phyloP scores from a whole-genome alignment of 2,797 vertebrate genomes.

The Sciurus carolinensis region DNA sequence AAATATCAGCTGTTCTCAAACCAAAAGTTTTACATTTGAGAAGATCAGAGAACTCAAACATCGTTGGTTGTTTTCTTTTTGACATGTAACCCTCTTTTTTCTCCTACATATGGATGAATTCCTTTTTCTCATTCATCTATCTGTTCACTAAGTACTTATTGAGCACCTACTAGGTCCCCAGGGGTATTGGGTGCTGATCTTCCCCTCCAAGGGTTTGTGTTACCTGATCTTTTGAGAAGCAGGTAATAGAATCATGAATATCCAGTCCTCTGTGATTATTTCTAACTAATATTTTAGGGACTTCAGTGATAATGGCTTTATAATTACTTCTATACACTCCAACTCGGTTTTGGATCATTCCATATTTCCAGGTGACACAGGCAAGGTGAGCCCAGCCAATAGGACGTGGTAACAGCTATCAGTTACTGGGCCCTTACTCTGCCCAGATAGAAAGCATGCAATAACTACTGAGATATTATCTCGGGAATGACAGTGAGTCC shows the following conservation, averaged over 20 bases:
- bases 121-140: conserved; percentile 29
- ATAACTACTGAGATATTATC: conserved; percentile 28
- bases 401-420: neutral
- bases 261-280: neutral
- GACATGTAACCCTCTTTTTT: neutral
- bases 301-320: neutral
- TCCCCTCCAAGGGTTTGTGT: neutral
- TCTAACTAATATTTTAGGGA: neutral
- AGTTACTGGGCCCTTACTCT: neutral
- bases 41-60: neutral
- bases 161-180: neutral
- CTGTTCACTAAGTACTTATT: neutral
- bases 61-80: neutral
- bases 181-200: neutral
- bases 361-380: neutral
- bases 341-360: neutral
- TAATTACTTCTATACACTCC: neutral
- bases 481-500: neutral
- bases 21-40: conserved; percentile 49
- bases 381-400: neutral
- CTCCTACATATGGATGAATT: neutral
- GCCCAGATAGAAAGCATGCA: conserved; percentile 14
- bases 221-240: neutral
- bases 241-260: neutral
- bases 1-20: neutral